Evolutionary conservation across 2,888 invertebrate species (phyloP).

Genomic region (Zygogramma bicolorata): DNA sequence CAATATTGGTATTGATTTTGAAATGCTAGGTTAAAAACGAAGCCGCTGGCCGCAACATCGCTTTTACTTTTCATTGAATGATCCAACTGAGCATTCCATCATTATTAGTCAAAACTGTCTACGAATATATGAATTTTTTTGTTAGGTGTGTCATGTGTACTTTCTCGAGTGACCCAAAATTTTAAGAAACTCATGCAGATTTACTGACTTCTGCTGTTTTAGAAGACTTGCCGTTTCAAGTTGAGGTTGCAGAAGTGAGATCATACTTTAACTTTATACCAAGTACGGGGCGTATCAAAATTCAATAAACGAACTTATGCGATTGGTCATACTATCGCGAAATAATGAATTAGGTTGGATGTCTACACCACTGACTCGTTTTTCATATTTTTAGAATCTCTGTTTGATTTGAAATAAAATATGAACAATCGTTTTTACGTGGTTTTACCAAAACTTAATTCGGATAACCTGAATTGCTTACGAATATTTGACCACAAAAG

Average conservation of each 20-base stretch:
- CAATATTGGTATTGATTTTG: background rate
- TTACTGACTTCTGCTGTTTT: background rate
- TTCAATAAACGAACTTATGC: too few relatives aligned
- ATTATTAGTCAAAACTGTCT: constrained; percentile 25
- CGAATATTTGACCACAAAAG: too few relatives aligned
- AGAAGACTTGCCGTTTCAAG: background rate
- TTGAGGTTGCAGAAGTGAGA: background rate
- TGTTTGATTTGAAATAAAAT: too few relatives aligned
- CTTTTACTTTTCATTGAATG: constrained; percentile 36
- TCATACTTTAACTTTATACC: background rate
- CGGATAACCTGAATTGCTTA: too few relatives aligned
- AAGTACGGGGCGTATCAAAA: too few relatives aligned
- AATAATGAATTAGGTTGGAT: too few relatives aligned
- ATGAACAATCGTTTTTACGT: too few relatives aligned
- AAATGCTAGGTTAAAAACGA: background rate
- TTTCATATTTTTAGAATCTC: too few relatives aligned
- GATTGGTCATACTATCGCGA: too few relatives aligned
- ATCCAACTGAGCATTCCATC: constrained; percentile 21
- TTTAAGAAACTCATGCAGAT: constrained; percentile 41
- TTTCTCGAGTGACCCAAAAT: constrained; percentile 50
- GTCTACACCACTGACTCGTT: too few relatives aligned
- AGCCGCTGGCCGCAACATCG: constrained; percentile 2
- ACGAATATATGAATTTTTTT: constrained; percentile 34
- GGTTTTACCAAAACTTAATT: too few relatives aligned
- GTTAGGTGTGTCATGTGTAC: constrained; percentile 43